phyloP scores from a whole-genome alignment of 2,797 vertebrate genomes.

The Artibeus jamaicensis region DNA sequence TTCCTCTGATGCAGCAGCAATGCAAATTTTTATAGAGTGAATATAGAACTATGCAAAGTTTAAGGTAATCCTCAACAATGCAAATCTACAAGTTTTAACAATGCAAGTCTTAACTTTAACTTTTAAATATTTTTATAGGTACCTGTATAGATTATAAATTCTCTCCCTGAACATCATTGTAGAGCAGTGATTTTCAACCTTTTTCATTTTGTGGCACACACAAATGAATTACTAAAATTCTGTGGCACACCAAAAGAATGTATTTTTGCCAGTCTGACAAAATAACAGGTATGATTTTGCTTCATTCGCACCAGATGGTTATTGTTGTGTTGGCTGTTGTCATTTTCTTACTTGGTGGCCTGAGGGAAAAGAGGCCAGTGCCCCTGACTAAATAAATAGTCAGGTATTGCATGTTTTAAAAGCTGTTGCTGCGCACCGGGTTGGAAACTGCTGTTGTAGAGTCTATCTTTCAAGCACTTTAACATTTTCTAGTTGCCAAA shows the following conservation, averaged over 20 bases:
- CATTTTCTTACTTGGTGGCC: background rate
- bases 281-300: background rate
- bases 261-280: background rate
- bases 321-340: background rate
- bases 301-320: background rate
- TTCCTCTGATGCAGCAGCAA: conserved; percentile 73
- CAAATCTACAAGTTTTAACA: conserved; percentile 66
- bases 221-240: background rate
- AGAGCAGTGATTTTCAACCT: background rate
- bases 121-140: conserved; percentile 10
- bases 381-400: background rate
- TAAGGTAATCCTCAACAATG: conserved; percentile 82
- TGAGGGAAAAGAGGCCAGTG: background rate
- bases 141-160: background rate
- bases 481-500: conserved; percentile 62
- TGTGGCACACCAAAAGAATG: background rate
- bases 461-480: conserved; percentile 57
- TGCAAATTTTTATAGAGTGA: conserved; percentile 79
- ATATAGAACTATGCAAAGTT: conserved; percentile 88
- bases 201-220: background rate
- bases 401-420: background rate
- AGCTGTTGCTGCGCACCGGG: background rate
- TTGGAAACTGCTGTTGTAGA: background rate
- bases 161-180: background rate
- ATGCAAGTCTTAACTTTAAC: conserved; percentile 18